Base-by-base conservation (phyloP, 2,797 vertebrate species). In the Kryptolebias ocellatus region DNA sequence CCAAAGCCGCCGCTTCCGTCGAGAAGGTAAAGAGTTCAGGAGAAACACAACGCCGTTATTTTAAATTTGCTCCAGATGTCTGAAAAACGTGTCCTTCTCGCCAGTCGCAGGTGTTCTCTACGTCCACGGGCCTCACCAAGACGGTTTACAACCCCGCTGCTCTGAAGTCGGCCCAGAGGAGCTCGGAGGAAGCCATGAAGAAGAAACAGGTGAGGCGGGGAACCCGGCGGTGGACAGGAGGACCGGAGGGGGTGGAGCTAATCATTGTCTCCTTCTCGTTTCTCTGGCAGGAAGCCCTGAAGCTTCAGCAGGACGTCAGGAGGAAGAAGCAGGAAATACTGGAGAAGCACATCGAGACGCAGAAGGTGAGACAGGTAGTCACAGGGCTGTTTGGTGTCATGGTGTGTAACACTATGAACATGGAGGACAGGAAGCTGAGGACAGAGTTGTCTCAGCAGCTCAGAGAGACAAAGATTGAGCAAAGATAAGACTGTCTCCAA, bases 291-390 rank as follows among this genome's bases (percentile, higher is more conserved):
- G 97, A 98, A 87, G 95, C 97, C 20, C 76, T 99, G 29, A 94
- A 94, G 89, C 94, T 99, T 80, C 97, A 99, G 75, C 97, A 98
- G 83, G 97, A 98, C 69, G 96, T 98, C 27, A 93, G 96, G 70
- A 98, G 96, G 93, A 98, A 98, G 92, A 99, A 99, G 74, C 97
- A 97, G 86, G 97, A 99, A 89, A 99, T 99, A 87, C 87, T 98
- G 83, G 97, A 98, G 92, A 99, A 98, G 83, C 96, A 99, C 87
- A 99, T 99, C 68, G 97, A 98, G 91, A 96, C 97, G 44, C 98
- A 99, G 84, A 99, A 98, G 95, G 97, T 75, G 56, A 70, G 47
- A 51, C 1, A 24, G 20, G 20, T 24, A 24, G 20, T 24, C 20
- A 24, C 20, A 24, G 20, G 20, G 20, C 20, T 24, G 20, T 24